A percentile compares a stretch with the other conserved stretches of the same genome.
Conservation (phyloP, 2,888 invertebrate species). For the Allophyes oxyacanthae region DNA sequence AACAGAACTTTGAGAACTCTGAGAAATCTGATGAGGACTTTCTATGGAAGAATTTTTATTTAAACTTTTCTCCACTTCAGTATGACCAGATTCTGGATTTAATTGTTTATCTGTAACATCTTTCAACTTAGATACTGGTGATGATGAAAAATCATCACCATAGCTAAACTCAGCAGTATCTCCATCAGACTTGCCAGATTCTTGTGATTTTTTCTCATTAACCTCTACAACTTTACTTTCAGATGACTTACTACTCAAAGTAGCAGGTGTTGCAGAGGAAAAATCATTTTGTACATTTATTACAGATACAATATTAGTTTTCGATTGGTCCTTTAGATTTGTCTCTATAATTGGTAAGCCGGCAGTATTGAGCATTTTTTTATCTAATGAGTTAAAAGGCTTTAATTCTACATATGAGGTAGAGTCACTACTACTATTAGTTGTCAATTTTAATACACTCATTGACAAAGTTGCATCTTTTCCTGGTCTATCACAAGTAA, state of each 20-base stretch:
- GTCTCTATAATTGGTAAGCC: conserved; percentile 67
- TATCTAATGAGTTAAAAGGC: conserved; percentile 73
- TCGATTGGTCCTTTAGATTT: conserved; percentile 37
- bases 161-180: conserved; percentile 79
- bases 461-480: conserved; percentile 39
- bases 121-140: conserved; percentile 66
- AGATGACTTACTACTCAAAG: conserved; percentile 66
- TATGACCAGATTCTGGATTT: conserved; percentile 49
- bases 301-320: conserved; percentile 22
- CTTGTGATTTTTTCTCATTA: conserved; percentile 60
- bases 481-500: conserved; percentile 33
- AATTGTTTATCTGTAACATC: conserved; percentile 48
- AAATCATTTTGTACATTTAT: conserved; percentile 45
- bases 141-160: conserved; percentile 79
- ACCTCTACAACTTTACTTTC: conserved; percentile 49
- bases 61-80: conserved; percentile 54
- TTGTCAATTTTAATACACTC: conserved; percentile 65
- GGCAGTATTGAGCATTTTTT: conserved; percentile 74
- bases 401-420: conserved; percentile 83
- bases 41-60: conserved; percentile 62
- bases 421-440: conserved; percentile 80
- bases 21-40: conserved; percentile 73
- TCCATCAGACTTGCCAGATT: conserved; percentile 68
- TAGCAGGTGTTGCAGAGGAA: conserved; percentile 59
- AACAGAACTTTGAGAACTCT: conserved; percentile 78